These are phyloP conservation scores for Drosophila phalerata DNA, from an alignment of 2,888 invertebrate genomes.

Conservation along the genomic window DNA sequence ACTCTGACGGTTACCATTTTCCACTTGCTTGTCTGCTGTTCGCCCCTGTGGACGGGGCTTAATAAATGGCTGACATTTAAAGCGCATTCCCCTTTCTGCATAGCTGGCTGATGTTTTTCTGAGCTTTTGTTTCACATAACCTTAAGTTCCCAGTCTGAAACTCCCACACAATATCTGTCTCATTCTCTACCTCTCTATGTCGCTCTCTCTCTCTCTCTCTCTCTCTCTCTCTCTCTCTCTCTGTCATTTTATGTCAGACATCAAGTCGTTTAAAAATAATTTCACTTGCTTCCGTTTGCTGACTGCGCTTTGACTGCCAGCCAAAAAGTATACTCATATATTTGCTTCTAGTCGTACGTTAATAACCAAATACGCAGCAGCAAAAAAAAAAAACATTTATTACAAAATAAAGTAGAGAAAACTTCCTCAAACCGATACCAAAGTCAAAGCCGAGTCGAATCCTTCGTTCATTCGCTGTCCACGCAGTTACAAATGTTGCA, in stretches of 20 bases:
- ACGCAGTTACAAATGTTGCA: conserved; percentile 62
- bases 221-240: background rate
- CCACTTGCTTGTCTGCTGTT: conserved; percentile 58
- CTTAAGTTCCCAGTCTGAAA: conserved; percentile 53
- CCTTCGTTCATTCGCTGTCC: conserved; percentile 36
- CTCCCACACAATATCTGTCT: conserved; percentile 38
- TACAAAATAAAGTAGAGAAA: conserved; percentile 18
- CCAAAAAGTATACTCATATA: conserved; percentile 71
- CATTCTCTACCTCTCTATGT: conserved; percentile 3
- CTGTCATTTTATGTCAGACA: conserved; percentile 31
- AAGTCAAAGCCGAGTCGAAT: conserved; percentile 26
- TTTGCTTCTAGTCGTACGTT: conserved; percentile 64
- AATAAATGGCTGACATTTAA: conserved; percentile 72
- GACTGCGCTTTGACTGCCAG: conserved; percentile 67
- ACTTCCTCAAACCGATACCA: conserved; percentile 11
- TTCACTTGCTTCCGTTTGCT: conserved; percentile 70
- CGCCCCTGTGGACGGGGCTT: conserved; percentile 53
- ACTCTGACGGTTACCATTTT: conserved; percentile 43
- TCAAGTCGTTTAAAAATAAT: conserved; percentile 77
- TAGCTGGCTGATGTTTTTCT: conserved; percentile 58
- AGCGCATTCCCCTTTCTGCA: conserved; percentile 58
- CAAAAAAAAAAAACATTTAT: conserved; percentile 5
- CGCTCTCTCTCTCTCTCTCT: background rate
- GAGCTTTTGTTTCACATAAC: conserved; percentile 67
- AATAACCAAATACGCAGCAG: conserved; percentile 57